phyloP scores from a whole-genome alignment of 2,797 vertebrate species.

The Coranthus polyacanthus region DNA sequence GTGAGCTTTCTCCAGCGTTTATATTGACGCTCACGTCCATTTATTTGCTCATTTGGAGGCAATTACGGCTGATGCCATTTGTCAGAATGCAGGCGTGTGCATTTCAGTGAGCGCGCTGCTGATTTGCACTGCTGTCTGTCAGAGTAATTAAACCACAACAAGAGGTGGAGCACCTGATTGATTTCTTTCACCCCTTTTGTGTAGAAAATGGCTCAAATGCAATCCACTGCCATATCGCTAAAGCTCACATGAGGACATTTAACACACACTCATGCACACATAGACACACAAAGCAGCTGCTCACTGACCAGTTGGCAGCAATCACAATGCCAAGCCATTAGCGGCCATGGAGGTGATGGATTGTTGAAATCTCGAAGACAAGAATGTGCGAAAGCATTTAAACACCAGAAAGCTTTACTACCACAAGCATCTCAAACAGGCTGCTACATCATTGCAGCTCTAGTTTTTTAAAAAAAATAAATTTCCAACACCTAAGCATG shows the following conservation, averaged over 20 bases:
- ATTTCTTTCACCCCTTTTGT: conserved; percentile 69
- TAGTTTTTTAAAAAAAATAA: no score
- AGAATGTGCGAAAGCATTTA: conserved; percentile 16
- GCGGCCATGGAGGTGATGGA: conserved; percentile 32
- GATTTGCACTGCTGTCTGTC: conserved; percentile 67
- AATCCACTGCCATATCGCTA: conserved; percentile 48
- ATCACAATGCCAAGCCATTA: conserved; percentile 39
- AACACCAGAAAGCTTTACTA: not conserved
- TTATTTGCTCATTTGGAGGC: conserved; percentile 72
- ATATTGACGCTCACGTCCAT: conserved; percentile 56
- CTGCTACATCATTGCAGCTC: not conserved
- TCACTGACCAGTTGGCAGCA: conserved; percentile 26
- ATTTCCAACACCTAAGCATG: not conserved
- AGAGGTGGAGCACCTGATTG: conserved; percentile 62
- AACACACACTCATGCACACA: conserved; percentile 17
- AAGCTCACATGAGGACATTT: conserved; percentile 7
- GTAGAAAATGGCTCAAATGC: conserved; percentile 59
- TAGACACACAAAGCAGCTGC: conserved; percentile 12
- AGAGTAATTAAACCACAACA: conserved; percentile 72
- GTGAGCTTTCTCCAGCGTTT: conserved; percentile 30
- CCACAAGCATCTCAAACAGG: conserved; percentile 1
- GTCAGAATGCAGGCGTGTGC: conserved; percentile 58
- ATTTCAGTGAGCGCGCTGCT: conserved; percentile 33
- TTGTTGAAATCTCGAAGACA: conserved; percentile 39
- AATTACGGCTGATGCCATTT: conserved; percentile 66